Evolutionary conservation across 1,140 invertebrate species (phyloP).

Genomic region (Monomorium pharaonis): DNA sequence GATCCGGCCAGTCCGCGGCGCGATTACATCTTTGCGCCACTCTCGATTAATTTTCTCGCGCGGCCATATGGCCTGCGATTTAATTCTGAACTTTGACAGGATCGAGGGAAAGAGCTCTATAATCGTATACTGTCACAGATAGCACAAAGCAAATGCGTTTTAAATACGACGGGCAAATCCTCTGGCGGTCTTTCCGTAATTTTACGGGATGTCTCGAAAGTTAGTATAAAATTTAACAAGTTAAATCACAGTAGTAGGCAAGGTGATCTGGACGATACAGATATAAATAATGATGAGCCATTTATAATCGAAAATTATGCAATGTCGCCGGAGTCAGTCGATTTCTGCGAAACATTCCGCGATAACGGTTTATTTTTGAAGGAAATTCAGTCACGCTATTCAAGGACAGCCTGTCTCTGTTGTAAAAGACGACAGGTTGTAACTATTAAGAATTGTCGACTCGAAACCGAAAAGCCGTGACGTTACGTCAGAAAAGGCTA

Average conservation of each 20-base stretch:
- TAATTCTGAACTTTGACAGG: background rate
- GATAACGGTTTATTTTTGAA: slow-evolving; percentile 10
- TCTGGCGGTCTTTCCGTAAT: background rate
- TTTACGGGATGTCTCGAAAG: background rate
- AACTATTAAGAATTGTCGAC: background rate
- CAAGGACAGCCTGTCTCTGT: slow-evolving; percentile 24
- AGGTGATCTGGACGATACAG: background rate
- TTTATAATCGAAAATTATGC: slow-evolving; percentile 9
- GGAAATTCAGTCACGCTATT: background rate
- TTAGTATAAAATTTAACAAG: background rate
- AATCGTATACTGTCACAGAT: background rate
- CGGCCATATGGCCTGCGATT: slow-evolving; percentile 12
- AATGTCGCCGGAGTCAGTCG: background rate
- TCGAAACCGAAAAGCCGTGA: slow-evolving; percentile 14
- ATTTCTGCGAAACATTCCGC: background rate
- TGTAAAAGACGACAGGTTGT: slow-evolving; percentile 22
- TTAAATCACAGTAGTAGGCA: background rate
- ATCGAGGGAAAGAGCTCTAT: background rate
- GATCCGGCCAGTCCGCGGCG: slow-evolving; percentile 36
- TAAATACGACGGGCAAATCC: background rate
- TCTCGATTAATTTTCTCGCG: slow-evolving; percentile 21
- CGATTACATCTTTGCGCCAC: slow-evolving; percentile 29
- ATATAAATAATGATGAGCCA: slow-evolving; percentile 17
- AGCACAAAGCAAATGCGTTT: background rate
- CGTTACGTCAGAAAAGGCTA: slow-evolving; percentile 29